phyloP scores from a whole-genome alignment of 1,140 invertebrate species.

The Hycleus phaleratus region DNA sequence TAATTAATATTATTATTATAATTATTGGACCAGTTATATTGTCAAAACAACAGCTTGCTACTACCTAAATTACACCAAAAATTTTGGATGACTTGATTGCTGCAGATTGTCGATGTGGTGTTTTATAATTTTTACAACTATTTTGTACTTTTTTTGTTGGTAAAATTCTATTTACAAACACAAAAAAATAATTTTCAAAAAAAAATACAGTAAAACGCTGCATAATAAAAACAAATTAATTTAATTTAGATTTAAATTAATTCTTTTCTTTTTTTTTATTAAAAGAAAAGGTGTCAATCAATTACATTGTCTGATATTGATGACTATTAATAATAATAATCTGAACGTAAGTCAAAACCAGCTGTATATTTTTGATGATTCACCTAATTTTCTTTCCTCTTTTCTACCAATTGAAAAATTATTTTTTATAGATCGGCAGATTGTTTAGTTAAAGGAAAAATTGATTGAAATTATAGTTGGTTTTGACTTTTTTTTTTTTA shows the following conservation, averaged over 20 bases:
- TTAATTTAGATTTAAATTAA: too few relatives aligned
- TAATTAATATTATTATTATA: constrained; percentile 29
- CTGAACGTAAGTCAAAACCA: too few relatives aligned
- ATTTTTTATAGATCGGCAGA: too few relatives aligned
- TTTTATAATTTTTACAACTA: constrained; percentile 19
- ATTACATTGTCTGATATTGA: too few relatives aligned
- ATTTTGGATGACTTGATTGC: constrained; percentile 5
- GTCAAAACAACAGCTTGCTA: constrained; percentile 9
- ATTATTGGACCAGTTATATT: constrained; percentile 35
- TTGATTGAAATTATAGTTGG: not conserved
- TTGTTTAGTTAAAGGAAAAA: not conserved
- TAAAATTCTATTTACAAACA: constrained; percentile 23
- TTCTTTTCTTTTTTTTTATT: too few relatives aligned
- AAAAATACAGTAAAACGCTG: constrained; percentile 32
- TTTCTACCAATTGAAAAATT: too few relatives aligned
- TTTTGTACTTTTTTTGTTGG: constrained; percentile 29
- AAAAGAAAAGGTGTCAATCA: too few relatives aligned
- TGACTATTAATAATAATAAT: too few relatives aligned
- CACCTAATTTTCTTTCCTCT: too few relatives aligned
- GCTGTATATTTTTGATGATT: too few relatives aligned
- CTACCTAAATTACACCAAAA: constrained; percentile 24
- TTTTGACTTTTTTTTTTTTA: not conserved
- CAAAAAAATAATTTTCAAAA: constrained; percentile 28
- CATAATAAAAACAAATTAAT: not conserved
- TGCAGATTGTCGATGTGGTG: constrained; percentile 26